These are phyloP conservation scores for Drosophila aff. DNA, from an alignment of 1,140 invertebrate genomes.

Conservation along the genomic window DNA sequence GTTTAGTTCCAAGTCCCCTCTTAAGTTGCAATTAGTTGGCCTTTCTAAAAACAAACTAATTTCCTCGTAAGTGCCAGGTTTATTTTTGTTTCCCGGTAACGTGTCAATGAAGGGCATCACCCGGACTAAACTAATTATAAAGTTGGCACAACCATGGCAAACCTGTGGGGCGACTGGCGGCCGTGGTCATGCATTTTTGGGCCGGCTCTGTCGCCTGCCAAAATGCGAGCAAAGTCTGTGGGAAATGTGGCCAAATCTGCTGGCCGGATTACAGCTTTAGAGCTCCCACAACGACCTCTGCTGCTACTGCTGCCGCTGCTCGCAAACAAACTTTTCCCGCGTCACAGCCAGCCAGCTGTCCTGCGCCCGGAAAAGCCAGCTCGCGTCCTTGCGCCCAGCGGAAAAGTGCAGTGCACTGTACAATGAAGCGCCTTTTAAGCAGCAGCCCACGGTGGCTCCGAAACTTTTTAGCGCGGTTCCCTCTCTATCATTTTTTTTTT, in stretches of 20 bases:
- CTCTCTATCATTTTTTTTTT: slow-evolving; percentile 9
- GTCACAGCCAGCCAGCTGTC: slow-evolving; percentile 27
- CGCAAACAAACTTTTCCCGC: slow-evolving; percentile 58
- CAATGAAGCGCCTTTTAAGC: slow-evolving; percentile 67
- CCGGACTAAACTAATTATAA: slow-evolving; percentile 73
- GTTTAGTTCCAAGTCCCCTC: neutral
- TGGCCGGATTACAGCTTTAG: slow-evolving; percentile 63
- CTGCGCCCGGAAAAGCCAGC: slow-evolving; percentile 14
- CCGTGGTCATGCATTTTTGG: slow-evolving; percentile 61
- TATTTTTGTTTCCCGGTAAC: slow-evolving; percentile 3
- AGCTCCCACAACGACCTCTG: slow-evolving; percentile 1
- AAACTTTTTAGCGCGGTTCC: slow-evolving; percentile 38
- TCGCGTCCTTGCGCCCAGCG: slow-evolving; percentile 8
- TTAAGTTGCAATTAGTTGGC: slow-evolving; percentile 12
- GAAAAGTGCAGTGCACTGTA: slow-evolving; percentile 45
- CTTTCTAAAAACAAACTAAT: slow-evolving; percentile 16
- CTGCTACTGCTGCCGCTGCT: no score
- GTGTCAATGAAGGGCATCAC: slow-evolving; percentile 43
- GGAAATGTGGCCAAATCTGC: slow-evolving; percentile 73
- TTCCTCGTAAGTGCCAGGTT: slow-evolving; percentile 7
- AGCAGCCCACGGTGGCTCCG: slow-evolving; percentile 31
- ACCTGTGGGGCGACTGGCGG: slow-evolving; percentile 43
- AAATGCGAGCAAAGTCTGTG: slow-evolving; percentile 54
- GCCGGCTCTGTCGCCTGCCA: slow-evolving; percentile 30
- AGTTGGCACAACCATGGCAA: slow-evolving; percentile 43